Conservation (phyloP, 1,140 invertebrate species). For the Drosophila busckii region DNA sequence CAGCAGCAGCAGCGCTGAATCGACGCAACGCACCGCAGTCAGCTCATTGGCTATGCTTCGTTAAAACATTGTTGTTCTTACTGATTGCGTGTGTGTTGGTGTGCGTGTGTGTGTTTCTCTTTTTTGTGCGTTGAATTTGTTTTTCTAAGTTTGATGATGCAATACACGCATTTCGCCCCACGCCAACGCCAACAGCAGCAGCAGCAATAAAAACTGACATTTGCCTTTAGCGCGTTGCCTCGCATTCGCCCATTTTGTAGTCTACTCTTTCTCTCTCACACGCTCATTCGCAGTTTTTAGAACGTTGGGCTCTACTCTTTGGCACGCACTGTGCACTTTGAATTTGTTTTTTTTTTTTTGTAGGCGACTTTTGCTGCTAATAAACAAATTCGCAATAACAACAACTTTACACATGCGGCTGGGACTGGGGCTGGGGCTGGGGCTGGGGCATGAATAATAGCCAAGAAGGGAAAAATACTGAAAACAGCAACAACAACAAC, state of each 20-base stretch:
- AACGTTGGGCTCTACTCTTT: slow-evolving; percentile 21
- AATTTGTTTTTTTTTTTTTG: too few relatives aligned
- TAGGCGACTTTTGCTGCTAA: slow-evolving; percentile 42
- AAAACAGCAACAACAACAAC: slow-evolving; percentile 11
- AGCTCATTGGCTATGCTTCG: slow-evolving; percentile 41
- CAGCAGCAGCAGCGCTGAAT: slow-evolving; percentile 7
- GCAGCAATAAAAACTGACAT: slow-evolving; percentile 10
- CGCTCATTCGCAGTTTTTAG: too few relatives aligned
- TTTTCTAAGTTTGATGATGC: slow-evolving; percentile 75
- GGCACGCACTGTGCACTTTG: slow-evolving; percentile 71
- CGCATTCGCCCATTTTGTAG: too few relatives aligned
- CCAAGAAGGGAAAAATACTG: slow-evolving; percentile 18
- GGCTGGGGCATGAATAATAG: slow-evolving; percentile 58
- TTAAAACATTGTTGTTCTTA: slow-evolving; percentile 9
- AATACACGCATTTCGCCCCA: slow-evolving; percentile 64
- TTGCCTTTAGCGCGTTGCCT: slow-evolving; percentile 6
- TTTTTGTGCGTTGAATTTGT: slow-evolving; percentile 49
- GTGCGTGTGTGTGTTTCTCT: slow-evolving; percentile 13
- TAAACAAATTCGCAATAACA: slow-evolving; percentile 28
- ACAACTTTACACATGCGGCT: slow-evolving; percentile 27
- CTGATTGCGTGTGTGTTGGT: slow-evolving; percentile 6
- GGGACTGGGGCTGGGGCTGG: neutral
- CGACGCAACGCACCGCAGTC: slow-evolving; percentile 20
- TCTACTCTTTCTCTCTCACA: too few relatives aligned
- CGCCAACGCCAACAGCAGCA: slow-evolving; percentile 15